phyloP scores from a whole-genome alignment of 2,797 vertebrate species.

The Sebastes variabilis region DNA sequence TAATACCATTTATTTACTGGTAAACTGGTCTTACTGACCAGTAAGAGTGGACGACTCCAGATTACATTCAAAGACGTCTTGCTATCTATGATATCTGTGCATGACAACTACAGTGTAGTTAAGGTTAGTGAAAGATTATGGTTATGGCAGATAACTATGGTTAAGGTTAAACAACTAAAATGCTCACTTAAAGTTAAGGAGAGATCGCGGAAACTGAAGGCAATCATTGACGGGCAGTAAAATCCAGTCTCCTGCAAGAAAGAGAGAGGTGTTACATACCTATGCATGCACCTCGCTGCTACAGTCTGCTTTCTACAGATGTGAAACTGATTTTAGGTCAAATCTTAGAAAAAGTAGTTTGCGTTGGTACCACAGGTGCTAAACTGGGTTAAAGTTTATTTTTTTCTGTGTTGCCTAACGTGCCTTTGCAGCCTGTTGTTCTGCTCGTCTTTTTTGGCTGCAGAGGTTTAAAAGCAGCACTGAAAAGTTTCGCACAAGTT shows the following conservation, averaged over 20 bases:
- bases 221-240: not conserved
- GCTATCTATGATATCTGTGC: too few relatives aligned
- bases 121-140: not conserved
- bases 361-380: not conserved
- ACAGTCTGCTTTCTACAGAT: not conserved
- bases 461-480: not conserved
- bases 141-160: not conserved
- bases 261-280: not conserved
- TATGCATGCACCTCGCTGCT: not conserved
- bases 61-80: too few relatives aligned
- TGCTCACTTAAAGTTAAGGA: too few relatives aligned
- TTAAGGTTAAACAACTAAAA: not conserved
- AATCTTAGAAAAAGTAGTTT: not conserved
- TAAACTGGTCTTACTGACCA: too few relatives aligned
- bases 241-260: not conserved
- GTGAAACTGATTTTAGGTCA: not conserved
- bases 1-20: too few relatives aligned
- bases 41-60: too few relatives aligned
- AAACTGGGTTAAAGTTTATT: not conserved
- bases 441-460: not conserved
- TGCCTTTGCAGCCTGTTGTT: not conserved
- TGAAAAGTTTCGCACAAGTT: conserved; percentile 4
- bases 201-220: not conserved
- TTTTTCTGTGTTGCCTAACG: not conserved
- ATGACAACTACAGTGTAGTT: too few relatives aligned